A percentile compares a stretch with the other conserved stretches of the same genome.
Conservation (phyloP, 2,113 vertebrate species). For the Geococcyx californianus region DNA sequence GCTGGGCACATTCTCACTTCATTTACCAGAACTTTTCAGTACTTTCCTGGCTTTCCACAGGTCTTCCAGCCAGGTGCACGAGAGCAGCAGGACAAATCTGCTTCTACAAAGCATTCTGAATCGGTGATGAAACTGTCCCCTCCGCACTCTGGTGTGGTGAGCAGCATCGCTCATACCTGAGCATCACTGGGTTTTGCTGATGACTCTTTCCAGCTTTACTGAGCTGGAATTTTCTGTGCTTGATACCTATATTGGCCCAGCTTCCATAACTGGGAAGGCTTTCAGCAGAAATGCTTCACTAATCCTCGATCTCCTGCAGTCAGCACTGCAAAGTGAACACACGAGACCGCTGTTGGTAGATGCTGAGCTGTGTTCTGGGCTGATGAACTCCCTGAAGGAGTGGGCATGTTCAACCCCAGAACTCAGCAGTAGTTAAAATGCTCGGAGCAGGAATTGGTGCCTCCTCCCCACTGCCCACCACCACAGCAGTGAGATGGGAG, state of each 20-base stretch:
- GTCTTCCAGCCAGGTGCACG: not conserved
- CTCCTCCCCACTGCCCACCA: not conserved
- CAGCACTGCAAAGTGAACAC: not conserved
- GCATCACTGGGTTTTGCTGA: too few relatives aligned
- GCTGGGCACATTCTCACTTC: not conserved
- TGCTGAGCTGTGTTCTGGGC: accelerated
- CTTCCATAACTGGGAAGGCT: not conserved
- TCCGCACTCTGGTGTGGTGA: not conserved
- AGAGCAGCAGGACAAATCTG: not conserved
- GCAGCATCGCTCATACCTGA: accelerated
- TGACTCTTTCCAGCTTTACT: not conserved
- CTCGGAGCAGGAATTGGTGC: too few relatives aligned
- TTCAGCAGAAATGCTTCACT: not conserved
- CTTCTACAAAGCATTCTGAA: not conserved
- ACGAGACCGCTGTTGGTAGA: accelerated
- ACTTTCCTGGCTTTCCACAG: not conserved
- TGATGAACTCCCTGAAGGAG: not conserved
- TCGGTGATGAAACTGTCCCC: not conserved
- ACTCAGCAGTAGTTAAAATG: not conserved
- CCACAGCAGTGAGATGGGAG: not conserved
- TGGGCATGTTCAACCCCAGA: not conserved
- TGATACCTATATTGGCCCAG: not conserved
- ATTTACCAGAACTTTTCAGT: not conserved
- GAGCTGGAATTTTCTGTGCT: not conserved
- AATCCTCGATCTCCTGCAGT: not conserved